Base-by-base conservation (phyloP, 2,797 vertebrate genomes). In the Capromys pilorides region DNA sequence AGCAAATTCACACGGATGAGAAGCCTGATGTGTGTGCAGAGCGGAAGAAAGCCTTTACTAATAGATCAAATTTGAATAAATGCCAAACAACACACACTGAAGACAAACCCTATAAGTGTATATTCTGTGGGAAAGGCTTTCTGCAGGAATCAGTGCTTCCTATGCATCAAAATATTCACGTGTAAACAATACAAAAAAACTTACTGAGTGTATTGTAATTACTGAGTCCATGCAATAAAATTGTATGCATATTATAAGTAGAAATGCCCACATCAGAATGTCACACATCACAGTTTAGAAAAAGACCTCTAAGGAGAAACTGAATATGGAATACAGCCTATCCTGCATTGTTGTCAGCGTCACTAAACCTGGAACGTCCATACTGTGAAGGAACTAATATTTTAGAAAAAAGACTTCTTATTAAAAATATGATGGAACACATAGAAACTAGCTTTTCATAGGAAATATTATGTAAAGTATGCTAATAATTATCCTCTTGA, bases 1-100 rank as follows among this genome's bases (percentile, higher is more conserved):
- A 94, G 33, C 77, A 96, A 89, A 96, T 97, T 86, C 97, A 97
- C 39, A 97, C 96, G 7, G 97, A 96, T 51, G 96, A 97, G 41
- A 97, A 96, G 71, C 96, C 97, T 83, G 96, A 97, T 19, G 81
- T 90, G 61, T 97, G 96, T 78, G 19, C 80, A 33, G 95, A 96
- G 26, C 96, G 96, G 84, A 96, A 96, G 36, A 96, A 97, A 77
- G 95, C 97, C 28, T 98, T 98, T 80, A 98, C 95, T 36, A 95
- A 97, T 67, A 96, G 97, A 13, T 97, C 97, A 33, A 97, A 97
- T 92, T 62, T 98, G 64, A 98, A 97, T 93, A 97, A 97, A 59
- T 97, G 97, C 62, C 97, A 97, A 78, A 90, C 96, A 86, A 98
- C 95, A 18, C 97, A 98, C 75, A 97, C 96, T 6, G 95, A 97